phyloP scores from a whole-genome alignment of 2,888 invertebrate species.

The Nasonovia ribisnigri region DNA sequence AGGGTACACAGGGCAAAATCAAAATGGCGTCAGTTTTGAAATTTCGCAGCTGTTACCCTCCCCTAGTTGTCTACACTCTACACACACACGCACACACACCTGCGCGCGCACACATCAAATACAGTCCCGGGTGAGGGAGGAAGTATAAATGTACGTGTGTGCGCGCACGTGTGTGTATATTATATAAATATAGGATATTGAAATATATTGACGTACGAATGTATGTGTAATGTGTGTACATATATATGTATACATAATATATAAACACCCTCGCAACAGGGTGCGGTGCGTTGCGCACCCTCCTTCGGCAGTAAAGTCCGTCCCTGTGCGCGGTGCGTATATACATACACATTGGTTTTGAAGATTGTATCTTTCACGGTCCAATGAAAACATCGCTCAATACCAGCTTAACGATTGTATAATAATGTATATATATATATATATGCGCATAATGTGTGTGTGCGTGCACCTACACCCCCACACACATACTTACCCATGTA shows the following conservation, averaged over 20 bases:
- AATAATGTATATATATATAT: neutral
- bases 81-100: neutral
- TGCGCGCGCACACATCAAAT: neutral
- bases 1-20: slow-evolving; percentile 38
- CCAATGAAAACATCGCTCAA: slow-evolving; percentile 65
- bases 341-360: slow-evolving; percentile 40
- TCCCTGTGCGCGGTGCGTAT: neutral
- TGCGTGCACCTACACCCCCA: neutral
- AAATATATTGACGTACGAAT: neutral
- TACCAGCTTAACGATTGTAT: slow-evolving; percentile 55
- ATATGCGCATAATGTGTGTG: neutral
- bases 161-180: neutral
- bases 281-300: neutral
- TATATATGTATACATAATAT: neutral
- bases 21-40: slow-evolving; percentile 64
- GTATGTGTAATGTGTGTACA: neutral
- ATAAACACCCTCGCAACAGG: slow-evolving; percentile 49
- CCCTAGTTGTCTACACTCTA: neutral
- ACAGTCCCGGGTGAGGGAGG: neutral
- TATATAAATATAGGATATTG: slow-evolving; percentile 2
- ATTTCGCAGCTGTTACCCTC: slow-evolving; percentile 61
- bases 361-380: slow-evolving; percentile 65
- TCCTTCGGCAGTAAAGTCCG: neutral
- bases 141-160: neutral
- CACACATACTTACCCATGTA: neutral